Evolutionary conservation across 2,113 vertebrate genomes (phyloP).

Genomic region (Chaetorhynchus papuensis): DNA sequence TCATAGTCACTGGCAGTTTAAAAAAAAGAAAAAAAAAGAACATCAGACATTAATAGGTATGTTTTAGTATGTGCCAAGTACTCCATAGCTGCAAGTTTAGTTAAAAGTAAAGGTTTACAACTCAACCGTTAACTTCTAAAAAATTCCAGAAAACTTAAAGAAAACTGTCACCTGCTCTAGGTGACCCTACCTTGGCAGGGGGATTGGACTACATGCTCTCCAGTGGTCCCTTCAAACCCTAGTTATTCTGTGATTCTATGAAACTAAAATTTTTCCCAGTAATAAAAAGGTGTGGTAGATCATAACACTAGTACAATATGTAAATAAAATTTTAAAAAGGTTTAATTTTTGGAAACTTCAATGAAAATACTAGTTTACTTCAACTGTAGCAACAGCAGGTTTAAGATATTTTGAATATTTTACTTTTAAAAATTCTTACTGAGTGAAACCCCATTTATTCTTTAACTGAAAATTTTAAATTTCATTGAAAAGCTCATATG

Average conservation of each 20-base stretch:
- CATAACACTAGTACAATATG: neutral
- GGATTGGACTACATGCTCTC: neutral
- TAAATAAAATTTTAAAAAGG: neutral
- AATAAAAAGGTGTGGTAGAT: neutral
- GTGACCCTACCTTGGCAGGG: neutral
- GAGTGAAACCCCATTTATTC: neutral
- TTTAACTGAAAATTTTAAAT: neutral
- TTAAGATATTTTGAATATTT: neutral
- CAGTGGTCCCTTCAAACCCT: neutral
- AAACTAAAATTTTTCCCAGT: neutral
- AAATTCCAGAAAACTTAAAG: neutral
- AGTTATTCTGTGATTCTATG: neutral
- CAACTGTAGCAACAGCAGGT: neutral
- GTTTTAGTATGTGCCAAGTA: neutral
- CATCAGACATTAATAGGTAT: neutral
- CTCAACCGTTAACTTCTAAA: neutral
- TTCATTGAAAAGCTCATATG: neutral
- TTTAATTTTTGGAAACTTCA: neutral
- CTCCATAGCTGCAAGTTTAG: neutral
- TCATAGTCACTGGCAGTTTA: neutral
- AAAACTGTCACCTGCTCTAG: neutral
- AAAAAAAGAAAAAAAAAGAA: neutral
- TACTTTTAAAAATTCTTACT: neutral
- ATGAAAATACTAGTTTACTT: neutral
- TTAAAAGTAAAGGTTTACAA: neutral